These are phyloP conservation scores for Sinohyriopsis cumingii DNA, from an alignment of 2,888 invertebrate species.

Conservation along the genomic window DNA sequence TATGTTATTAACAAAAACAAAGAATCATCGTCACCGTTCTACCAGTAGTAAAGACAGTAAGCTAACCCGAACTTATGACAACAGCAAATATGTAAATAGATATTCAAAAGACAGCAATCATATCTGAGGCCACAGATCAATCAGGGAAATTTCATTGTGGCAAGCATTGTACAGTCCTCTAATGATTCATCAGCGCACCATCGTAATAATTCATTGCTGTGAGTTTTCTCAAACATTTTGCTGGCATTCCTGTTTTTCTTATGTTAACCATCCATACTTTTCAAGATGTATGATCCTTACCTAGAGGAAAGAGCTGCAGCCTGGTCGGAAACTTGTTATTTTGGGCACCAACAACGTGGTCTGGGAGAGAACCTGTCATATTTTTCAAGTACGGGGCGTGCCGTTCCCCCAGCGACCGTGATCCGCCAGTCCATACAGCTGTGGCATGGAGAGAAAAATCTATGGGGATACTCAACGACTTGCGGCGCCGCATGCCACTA, in stretches of 20 bases:
- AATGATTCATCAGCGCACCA: neutral
- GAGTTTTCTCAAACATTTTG: neutral
- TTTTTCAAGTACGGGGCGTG: slow-evolving; percentile 42
- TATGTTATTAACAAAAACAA: no score
- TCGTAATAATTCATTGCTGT: neutral
- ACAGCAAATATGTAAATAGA: no score
- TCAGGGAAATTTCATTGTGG: neutral
- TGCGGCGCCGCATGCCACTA: slow-evolving; percentile 59
- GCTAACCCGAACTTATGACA: no score
- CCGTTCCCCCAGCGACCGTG: slow-evolving; percentile 25
- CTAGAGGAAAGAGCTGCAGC: slow-evolving; percentile 39
- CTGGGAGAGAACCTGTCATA: slow-evolving; percentile 58
- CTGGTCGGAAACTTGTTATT: slow-evolving; percentile 52
- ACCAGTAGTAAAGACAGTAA: no score
- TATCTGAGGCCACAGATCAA: neutral
- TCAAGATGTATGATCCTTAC: slow-evolving; percentile 45
- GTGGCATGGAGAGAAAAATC: slow-evolving; percentile 55
- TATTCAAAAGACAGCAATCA: no score
- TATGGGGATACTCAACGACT: slow-evolving; percentile 37
- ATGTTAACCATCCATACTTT: neutral
- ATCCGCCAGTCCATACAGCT: slow-evolving; percentile 42
- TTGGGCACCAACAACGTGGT: slow-evolving; percentile 52
- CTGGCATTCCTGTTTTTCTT: neutral
- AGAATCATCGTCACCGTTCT: no score
- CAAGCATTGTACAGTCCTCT: neutral